A percentile compares a stretch with the other conserved stretches of the same genome.
Conservation (phyloP, 2,113 vertebrate species). For the Psilopogon haemacephalus region DNA sequence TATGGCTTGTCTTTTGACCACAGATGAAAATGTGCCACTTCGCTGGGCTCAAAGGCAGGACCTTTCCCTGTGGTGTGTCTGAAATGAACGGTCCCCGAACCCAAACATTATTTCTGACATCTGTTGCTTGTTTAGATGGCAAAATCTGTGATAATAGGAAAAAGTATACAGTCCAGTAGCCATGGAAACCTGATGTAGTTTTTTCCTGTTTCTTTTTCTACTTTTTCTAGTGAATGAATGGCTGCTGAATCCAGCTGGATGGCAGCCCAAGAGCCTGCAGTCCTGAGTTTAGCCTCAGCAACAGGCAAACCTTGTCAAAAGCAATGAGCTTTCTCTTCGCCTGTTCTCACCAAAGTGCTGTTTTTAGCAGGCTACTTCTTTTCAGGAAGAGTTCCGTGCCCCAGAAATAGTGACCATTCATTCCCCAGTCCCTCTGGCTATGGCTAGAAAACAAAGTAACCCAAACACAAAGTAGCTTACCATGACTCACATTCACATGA, state of each 20-base stretch:
- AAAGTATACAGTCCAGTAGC: slow-evolving; percentile 58
- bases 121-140: slow-evolving; percentile 67
- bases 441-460: neutral
- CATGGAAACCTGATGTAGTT: slow-evolving; percentile 65
- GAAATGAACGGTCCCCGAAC: neutral
- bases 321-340: neutral
- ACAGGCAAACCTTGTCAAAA: neutral
- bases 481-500: neutral
- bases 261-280: neutral
- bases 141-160: slow-evolving; percentile 52
- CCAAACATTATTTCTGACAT: slow-evolving; percentile 42
- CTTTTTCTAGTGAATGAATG: slow-evolving; percentile 45
- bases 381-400: neutral
- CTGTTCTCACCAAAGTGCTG: neutral
- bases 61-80: neutral
- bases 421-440: neutral
- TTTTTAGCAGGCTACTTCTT: neutral
- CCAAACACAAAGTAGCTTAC: neutral
- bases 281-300: slow-evolving; percentile 3
- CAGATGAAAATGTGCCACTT: neutral
- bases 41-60: neutral
- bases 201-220: slow-evolving; percentile 64
- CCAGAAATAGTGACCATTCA: neutral
- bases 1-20: neutral
- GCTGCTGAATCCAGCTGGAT: slow-evolving; percentile 35